These are phyloP conservation scores for Norana najaformis DNA, from an alignment of 2,888 invertebrate species.

Conservation along the genomic window DNA sequence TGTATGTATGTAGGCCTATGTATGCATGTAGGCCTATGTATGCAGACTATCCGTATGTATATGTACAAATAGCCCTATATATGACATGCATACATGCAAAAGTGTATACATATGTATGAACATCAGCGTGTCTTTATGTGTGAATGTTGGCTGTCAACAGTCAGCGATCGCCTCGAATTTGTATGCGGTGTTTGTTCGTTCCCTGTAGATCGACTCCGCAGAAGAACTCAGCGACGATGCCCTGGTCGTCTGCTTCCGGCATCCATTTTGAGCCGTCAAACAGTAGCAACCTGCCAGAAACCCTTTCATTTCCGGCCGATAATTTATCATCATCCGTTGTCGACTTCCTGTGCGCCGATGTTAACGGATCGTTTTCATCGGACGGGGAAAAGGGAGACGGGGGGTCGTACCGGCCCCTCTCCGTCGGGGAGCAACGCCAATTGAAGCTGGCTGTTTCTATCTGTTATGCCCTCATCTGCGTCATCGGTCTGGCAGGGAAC, in stretches of 20 bases:
- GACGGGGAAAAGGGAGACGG: not conserved
- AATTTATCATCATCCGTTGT: not conserved
- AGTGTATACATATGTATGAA: too few species aligned
- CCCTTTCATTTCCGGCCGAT: not conserved
- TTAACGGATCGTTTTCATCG: too few species aligned
- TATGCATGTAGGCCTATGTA: too few species aligned
- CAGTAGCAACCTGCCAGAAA: not conserved
- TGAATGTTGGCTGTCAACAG: not conserved
- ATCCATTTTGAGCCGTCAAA: not conserved
- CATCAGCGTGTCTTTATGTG: too few species aligned
- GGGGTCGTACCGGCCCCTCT: not conserved
- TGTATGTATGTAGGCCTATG: too few species aligned
- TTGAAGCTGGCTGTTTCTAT: conserved; percentile 1
- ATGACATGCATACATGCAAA: too few species aligned
- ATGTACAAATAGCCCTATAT: too few species aligned
- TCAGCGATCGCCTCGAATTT: not conserved
- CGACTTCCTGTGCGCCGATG: too few species aligned
- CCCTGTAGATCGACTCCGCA: not conserved
- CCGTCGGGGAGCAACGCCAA: not conserved
- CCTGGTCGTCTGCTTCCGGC: not conserved
- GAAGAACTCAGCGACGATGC: not conserved
- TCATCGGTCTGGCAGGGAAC: conserved; percentile 60
- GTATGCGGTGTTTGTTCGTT: not conserved
- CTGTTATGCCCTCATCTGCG: conserved; percentile 44
- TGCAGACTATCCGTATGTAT: too few species aligned